These are phyloP conservation scores for Sthenelais limicola DNA, from an alignment of 2,888 invertebrate genomes.

Conservation along the genomic window DNA sequence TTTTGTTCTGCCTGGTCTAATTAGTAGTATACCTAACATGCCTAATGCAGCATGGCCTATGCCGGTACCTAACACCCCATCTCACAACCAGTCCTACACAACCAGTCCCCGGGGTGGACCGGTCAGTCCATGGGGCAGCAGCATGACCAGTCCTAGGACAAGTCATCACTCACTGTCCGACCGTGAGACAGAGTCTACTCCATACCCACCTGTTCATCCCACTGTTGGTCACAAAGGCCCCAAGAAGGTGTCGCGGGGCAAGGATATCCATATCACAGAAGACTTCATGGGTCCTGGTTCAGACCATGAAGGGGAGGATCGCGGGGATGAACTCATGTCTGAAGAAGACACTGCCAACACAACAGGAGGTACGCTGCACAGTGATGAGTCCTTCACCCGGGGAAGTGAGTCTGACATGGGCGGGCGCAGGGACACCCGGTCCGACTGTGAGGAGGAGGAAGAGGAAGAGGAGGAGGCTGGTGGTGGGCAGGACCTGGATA, in stretches of 20 bases:
- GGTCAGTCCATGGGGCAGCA: constrained; percentile 21
- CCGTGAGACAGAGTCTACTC: constrained; percentile 13
- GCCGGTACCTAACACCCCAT: constrained; percentile 17
- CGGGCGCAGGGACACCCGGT: not conserved
- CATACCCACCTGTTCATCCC: constrained; percentile 26
- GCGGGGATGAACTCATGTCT: not conserved
- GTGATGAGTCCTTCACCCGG: not conserved
- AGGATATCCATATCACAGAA: constrained; percentile 24
- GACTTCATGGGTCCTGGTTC: constrained; percentile 10
- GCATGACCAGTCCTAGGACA: constrained; percentile 8
- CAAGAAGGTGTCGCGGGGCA: constrained; percentile 33
- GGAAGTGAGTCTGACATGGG: constrained; percentile 9
- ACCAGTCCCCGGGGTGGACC: constrained; percentile 15
- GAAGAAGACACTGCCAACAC: not conserved
- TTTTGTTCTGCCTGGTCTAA: constrained; percentile 12
- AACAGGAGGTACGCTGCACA: not conserved
- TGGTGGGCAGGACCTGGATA: constrained; percentile 2
- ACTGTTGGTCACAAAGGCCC: constrained; percentile 33
- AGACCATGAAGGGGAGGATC: constrained; percentile 19
- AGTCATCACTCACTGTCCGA: not conserved
- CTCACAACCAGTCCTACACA: constrained; percentile 7
- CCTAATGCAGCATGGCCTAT: constrained; percentile 19
- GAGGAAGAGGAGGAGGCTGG: not conserved
- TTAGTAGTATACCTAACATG: constrained; percentile 7
- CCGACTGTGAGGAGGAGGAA: constrained; percentile 13